Percentiles rank a stretch among this genome's conserved stretches.
These are phyloP conservation scores for Tragelaphus scriptus DNA, from an alignment of 2,113 vertebrate genomes.

Conservation along the genomic window DNA sequence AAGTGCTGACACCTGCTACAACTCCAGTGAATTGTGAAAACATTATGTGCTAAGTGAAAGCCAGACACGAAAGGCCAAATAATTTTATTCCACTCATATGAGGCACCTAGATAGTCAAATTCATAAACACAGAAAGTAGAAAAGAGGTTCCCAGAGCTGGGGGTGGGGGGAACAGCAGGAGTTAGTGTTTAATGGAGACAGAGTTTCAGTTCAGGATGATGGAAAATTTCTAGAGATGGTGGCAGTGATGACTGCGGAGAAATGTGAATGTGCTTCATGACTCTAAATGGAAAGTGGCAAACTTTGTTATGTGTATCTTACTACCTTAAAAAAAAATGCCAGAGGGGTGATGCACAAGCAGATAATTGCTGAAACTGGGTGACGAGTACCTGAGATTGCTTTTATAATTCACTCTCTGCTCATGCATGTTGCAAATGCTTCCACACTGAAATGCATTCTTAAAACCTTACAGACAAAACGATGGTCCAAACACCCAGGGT, in stretches of 20 bases:
- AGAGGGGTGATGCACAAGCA: background rate
- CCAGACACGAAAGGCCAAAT: background rate
- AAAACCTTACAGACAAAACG: background rate
- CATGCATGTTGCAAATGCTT: background rate
- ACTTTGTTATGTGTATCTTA: too few relatives aligned
- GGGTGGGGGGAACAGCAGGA: fast-evolving
- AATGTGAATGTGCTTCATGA: fast-evolving
- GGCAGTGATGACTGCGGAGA: background rate
- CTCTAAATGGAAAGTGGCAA: background rate
- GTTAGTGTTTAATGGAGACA: background rate
- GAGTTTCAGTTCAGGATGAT: background rate
- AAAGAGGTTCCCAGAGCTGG: background rate
- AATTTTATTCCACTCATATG: background rate
- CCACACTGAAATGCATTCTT: background rate
- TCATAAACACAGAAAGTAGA: background rate
- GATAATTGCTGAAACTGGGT: too few relatives aligned
- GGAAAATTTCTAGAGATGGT: background rate
- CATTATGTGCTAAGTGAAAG: background rate
- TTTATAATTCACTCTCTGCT: too few relatives aligned
- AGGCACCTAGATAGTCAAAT: background rate
- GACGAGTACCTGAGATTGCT: background rate
- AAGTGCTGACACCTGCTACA: background rate
- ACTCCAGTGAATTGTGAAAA: background rate
- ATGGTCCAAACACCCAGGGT: background rate
- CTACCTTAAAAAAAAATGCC: background rate